A percentile compares a stretch with the other conserved stretches of the same genome.
Evolutionary conservation across 2,113 vertebrate species (phyloP).

Genomic region (Peucedramus taeniatus): DNA sequence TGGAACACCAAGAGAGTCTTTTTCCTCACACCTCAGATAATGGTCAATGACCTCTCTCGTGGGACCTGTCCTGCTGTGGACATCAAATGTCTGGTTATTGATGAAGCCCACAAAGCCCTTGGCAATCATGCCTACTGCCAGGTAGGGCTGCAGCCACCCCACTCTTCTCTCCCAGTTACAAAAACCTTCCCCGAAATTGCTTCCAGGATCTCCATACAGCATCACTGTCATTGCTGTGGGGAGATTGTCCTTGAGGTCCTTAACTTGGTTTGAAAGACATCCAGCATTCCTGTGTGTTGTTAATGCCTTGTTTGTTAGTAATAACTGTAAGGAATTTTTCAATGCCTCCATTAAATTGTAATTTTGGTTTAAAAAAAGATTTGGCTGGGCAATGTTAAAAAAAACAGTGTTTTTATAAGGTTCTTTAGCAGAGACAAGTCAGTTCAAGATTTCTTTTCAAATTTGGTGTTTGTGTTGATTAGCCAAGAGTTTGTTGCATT

Average conservation of each 20-base stretch:
- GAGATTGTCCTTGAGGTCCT: neutral
- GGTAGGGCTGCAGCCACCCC: constrained; percentile 58
- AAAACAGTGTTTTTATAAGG: neutral
- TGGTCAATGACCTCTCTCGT: constrained; percentile 93
- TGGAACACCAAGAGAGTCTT: constrained; percentile 85
- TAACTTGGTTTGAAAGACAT: neutral
- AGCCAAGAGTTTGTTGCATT: neutral
- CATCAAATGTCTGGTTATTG: constrained; percentile 91
- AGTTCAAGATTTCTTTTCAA: neutral
- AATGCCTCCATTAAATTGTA: neutral
- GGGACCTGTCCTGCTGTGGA: constrained; percentile 83
- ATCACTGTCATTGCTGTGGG: neutral
- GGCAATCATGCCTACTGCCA: constrained; percentile 97
- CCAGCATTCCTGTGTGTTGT: accelerated
- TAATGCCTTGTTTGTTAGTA: neutral
- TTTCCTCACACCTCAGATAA: constrained; percentile 94
- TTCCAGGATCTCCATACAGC: accelerated
- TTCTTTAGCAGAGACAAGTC: neutral
- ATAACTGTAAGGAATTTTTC: neutral
- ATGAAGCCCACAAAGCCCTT: constrained; percentile 94
- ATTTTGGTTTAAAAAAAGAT: neutral
- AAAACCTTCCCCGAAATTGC: neutral
- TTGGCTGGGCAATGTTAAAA: neutral
- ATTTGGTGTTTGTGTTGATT: neutral
- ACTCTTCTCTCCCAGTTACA: accelerated